A percentile compares a stretch with the other conserved stretches of the same genome.
Evolutionary conservation across 2,797 vertebrate species (phyloP).

Genomic region (Acestrorhynchus altus): DNA sequence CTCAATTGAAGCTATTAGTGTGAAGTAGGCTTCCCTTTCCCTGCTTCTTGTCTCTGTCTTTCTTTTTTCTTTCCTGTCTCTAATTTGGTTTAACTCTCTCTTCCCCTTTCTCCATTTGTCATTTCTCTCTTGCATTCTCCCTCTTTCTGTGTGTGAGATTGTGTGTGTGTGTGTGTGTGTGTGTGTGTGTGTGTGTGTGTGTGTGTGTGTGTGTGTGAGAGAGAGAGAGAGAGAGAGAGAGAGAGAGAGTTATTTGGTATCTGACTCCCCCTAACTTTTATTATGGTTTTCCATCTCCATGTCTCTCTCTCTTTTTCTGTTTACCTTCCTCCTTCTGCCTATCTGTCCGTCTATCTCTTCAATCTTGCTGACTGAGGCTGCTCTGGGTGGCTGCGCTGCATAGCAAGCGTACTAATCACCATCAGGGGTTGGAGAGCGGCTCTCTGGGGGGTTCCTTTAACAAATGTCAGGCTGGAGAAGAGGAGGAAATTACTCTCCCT

Average conservation of each 20-base stretch:
- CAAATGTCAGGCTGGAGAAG: slow-evolving; percentile 57
- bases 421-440: slow-evolving; percentile 30
- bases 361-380: slow-evolving; percentile 34
- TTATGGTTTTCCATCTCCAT: not conserved
- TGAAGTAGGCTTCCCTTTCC: slow-evolving; percentile 6
- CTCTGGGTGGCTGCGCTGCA: slow-evolving; percentile 18
- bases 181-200: no score
- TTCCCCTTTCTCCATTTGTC: not conserved
- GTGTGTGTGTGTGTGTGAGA: not conserved
- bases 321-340: not conserved
- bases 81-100: not conserved
- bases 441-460: slow-evolving; percentile 55
- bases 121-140: not conserved
- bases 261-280: not conserved
- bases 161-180: not conserved
- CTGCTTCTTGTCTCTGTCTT: not conserved
- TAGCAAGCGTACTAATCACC: slow-evolving; percentile 49
- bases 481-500: slow-evolving; percentile 54
- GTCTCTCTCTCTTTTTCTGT: not conserved
- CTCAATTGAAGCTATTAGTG: slow-evolving; percentile 36
- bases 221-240: no score
- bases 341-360: slow-evolving; percentile 1
- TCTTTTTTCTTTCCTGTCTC: not conserved
- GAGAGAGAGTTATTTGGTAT: not conserved
- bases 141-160: no score